Base-by-base conservation (phyloP, 2,113 vertebrate genomes). In the Cynoglossus semilaevis region DNA sequence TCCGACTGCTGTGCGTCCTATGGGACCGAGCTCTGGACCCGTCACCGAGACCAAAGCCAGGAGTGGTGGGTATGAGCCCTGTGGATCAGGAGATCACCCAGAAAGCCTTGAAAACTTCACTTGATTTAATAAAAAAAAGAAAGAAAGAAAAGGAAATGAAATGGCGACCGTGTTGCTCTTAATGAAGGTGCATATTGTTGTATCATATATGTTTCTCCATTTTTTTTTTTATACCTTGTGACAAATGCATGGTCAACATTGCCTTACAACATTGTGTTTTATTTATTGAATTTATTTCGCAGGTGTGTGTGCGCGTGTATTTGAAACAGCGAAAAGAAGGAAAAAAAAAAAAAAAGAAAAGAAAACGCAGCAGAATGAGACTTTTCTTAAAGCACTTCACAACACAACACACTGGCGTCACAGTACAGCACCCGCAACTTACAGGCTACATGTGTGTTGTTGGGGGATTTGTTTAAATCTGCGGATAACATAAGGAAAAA, bases 191-290 rank as follows among this genome's bases (percentile, higher is more conserved):
- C 93, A 89, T 89, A 88, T 89, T 88, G 83, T 92, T 83, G 22
- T 29, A 84, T 84, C 90, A 80, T 92, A 83, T 91, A 76, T 90
- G 90, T 81, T 76, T 62, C 62, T 74, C 88, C 88, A 90, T 85
- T 66, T 90, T 86, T 85, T 84, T 85, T 66, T 90, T 85, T 84
- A 71, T 83, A 89, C 89, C 89, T 92, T 88, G 92, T 90, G 91
- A 92, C 36, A 87, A 92, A 90, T 91, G 91, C 92, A 91, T 92
- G 93, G 92, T 93, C 78, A 92, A 81, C 92, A 92, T 93, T 93
- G 94, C 96, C 95, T 96, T 95, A 96, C 88, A 90, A 90, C 83
- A 64, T 84, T 64, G 91, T 92, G 91, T 93, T 90, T 82, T 96
- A 96, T 96, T 97, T 96, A 97, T 96, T 90, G 72, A 82, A 60